These are phyloP conservation scores for Nothoprocta pentlandii DNA, from an alignment of 2,113 vertebrate genomes.

Conservation along the genomic window DNA sequence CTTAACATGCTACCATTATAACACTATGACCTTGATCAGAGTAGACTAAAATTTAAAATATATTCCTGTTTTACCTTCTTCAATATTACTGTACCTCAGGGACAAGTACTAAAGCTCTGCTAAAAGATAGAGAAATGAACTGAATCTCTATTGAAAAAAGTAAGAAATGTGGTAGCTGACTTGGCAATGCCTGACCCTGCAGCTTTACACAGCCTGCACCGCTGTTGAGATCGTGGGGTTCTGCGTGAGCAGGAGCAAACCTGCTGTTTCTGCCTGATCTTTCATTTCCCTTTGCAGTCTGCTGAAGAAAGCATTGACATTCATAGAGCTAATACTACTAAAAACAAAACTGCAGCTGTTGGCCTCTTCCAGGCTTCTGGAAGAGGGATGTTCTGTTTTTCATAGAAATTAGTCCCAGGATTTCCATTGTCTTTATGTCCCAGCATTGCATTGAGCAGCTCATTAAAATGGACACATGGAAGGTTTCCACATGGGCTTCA, in stretches of 20 bases:
- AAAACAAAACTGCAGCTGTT: slow-evolving; percentile 19
- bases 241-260: background rate
- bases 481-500: slow-evolving; percentile 71
- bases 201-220: background rate
- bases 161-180: background rate
- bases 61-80: slow-evolving; percentile 35
- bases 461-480: slow-evolving; percentile 70
- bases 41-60: background rate
- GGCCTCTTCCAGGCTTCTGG: slow-evolving; percentile 5
- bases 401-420: slow-evolving; percentile 63
- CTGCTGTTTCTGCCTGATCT: background rate
- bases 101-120: slow-evolving; percentile 6
- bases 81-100: background rate
- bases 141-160: background rate
- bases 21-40: background rate
- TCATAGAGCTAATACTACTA: background rate
- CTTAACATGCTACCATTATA: slow-evolving; percentile 14
- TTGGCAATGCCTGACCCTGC: background rate
- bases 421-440: slow-evolving; percentile 54
- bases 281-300: background rate
- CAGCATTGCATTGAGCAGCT: slow-evolving; percentile 62
- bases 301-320: slow-evolving; percentile 22
- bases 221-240: background rate
- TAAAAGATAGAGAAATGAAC: slow-evolving; percentile 14
- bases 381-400: slow-evolving; percentile 49